Evolutionary conservation across 2,888 invertebrate genomes (phyloP).

Genomic region (Panopea generosa): DNA sequence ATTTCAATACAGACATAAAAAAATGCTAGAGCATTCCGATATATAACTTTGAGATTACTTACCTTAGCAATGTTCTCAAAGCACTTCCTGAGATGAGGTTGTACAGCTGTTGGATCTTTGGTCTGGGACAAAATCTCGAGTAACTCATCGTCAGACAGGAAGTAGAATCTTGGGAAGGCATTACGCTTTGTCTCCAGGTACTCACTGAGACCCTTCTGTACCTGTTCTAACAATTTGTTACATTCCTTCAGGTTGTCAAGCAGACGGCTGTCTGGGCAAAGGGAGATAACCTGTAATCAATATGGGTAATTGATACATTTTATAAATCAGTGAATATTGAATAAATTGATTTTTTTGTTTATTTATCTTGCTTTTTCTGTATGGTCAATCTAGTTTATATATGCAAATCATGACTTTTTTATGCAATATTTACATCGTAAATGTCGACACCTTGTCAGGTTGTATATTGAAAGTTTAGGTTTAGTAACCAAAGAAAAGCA

Average conservation of each 20-base stretch:
- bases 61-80: conserved; percentile 90
- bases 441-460: no score
- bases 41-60: no score
- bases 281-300: conserved; percentile 82
- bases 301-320: not conserved
- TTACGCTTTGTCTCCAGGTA: conserved; percentile 85
- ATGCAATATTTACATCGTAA: no score
- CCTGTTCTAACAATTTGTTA: conserved; percentile 87
- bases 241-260: conserved; percentile 90
- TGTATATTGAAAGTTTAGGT: no score
- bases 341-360: no score
- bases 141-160: conserved; percentile 86
- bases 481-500: no score
- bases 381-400: no score
- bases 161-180: conserved; percentile 87
- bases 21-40: no score
- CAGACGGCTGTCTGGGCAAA: conserved; percentile 86
- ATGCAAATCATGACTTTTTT: no score
- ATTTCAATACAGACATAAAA: no score
- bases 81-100: conserved; percentile 91
- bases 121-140: conserved; percentile 86
- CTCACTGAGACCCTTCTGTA: conserved; percentile 85
- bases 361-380: no score
- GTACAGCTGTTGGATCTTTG: conserved; percentile 86
- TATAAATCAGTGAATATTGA: no score